phyloP scores from a whole-genome alignment of 2,797 vertebrate species.

The Dermochelys coriacea region DNA sequence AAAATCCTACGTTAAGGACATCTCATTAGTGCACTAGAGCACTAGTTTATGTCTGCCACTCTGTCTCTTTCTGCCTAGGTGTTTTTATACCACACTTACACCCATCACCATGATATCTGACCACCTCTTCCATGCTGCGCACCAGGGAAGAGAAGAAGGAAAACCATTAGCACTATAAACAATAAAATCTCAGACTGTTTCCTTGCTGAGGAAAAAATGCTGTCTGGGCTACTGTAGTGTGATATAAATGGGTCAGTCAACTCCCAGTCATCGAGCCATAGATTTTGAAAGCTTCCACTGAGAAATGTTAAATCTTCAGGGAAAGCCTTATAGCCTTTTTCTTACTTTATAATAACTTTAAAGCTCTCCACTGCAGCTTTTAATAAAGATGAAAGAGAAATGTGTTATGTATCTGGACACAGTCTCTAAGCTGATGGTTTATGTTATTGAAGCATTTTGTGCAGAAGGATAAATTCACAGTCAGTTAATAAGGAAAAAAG shows the following conservation, averaged over 20 bases:
- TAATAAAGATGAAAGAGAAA: constrained; percentile 21
- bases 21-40: neutral
- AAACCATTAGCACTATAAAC: neutral
- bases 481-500: constrained; percentile 13
- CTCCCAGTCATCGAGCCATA: neutral
- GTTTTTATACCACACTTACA: neutral
- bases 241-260: neutral
- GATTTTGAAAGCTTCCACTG: constrained; percentile 1
- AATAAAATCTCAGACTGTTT: neutral
- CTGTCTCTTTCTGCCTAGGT: neutral
- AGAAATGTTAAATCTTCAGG: constrained; percentile 32
- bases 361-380: no score
- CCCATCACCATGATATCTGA: neutral
- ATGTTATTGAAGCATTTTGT: constrained; percentile 31
- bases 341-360: neutral
- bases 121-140: neutral
- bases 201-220: neutral
- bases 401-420: constrained; percentile 11
- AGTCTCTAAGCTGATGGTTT: constrained; percentile 8
- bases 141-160: neutral
- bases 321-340: neutral
- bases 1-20: neutral
- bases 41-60: neutral
- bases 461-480: constrained; percentile 27
- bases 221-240: neutral